Conservation (phyloP, 1,140 invertebrate genomes). For the Ips typographus region DNA sequence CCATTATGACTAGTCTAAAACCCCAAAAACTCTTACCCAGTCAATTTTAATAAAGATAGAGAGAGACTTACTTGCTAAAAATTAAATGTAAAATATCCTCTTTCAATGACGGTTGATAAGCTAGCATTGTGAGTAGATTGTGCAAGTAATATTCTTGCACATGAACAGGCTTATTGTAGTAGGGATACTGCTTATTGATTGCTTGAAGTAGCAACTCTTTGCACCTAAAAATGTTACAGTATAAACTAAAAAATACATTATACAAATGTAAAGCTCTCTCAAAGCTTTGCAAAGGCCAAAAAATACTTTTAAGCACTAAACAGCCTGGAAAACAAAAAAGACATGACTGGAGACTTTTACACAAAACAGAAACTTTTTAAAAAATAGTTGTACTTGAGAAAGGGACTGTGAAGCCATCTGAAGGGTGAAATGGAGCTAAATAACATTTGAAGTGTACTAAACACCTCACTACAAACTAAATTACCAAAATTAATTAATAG, state of each 20-base stretch:
- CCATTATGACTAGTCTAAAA: conserved; percentile 65
- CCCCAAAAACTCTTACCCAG: not conserved
- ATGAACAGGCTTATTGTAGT: conserved; percentile 59
- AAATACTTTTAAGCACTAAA: too few relatives aligned
- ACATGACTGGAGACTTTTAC: not conserved
- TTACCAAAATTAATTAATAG: too few relatives aligned
- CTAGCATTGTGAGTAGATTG: conserved; percentile 64
- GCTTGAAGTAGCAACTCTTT: conserved; percentile 56
- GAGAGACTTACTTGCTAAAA: conserved; percentile 62
- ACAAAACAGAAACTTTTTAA: not conserved
- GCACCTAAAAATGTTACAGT: conserved; percentile 55
- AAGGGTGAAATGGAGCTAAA: too few relatives aligned
- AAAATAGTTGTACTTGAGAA: too few relatives aligned
- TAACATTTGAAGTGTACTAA: too few relatives aligned
- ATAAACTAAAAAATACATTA: conserved; percentile 13
- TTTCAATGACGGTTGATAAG: conserved; percentile 64
- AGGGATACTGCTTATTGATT: conserved; percentile 64
- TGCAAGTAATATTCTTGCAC: conserved; percentile 63
- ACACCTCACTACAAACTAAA: too few relatives aligned
- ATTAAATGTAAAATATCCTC: conserved; percentile 64
- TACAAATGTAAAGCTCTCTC: too few relatives aligned
- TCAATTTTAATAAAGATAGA: conserved; percentile 17
- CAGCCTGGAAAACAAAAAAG: not conserved
- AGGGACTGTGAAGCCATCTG: too few relatives aligned
- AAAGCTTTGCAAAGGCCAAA: too few relatives aligned